Percentiles rank a stretch among this genome's conserved stretches.
phyloP scores from a whole-genome alignment of 1,140 invertebrate genomes.

The Lucilia cuprina region DNA sequence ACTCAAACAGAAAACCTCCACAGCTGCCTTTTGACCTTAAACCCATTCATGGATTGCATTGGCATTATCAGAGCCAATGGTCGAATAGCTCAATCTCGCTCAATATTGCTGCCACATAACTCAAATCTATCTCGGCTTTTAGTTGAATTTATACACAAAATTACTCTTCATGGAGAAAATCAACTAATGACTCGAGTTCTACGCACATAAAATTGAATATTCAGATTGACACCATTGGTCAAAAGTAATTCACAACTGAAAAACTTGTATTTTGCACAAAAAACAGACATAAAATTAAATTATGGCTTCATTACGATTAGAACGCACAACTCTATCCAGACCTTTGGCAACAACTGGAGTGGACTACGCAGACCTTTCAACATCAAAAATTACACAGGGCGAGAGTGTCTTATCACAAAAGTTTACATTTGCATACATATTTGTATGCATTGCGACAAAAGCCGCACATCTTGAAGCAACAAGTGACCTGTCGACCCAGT shows the following conservation, averaged over 20 bases:
- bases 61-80: conserved; percentile 8
- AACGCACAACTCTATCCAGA: not conserved
- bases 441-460: conserved; percentile 2
- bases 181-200: no score
- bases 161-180: not conserved
- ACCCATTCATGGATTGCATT: no score
- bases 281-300: not conserved
- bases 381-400: conserved; percentile 17
- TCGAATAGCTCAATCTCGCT: not conserved
- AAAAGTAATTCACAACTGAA: no score
- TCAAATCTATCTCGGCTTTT: no score
- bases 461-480: no score
- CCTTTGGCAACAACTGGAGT: conserved; percentile 13
- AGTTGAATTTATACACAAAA: not conserved
- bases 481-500: conserved; percentile 43
- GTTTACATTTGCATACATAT: conserved; percentile 10
- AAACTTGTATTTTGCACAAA: no score
- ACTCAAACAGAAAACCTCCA: not conserved
- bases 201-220: no score
- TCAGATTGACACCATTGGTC: no score
- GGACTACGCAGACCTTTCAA: conserved; percentile 14
- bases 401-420: conserved; percentile 20
- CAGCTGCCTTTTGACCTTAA: conserved; percentile 6
- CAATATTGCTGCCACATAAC: no score
- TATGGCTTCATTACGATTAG: no score